Percentiles rank a stretch among this genome's conserved stretches.
phyloP scores from a whole-genome alignment of 2,797 vertebrate species.

The Tragopan temminckii region DNA sequence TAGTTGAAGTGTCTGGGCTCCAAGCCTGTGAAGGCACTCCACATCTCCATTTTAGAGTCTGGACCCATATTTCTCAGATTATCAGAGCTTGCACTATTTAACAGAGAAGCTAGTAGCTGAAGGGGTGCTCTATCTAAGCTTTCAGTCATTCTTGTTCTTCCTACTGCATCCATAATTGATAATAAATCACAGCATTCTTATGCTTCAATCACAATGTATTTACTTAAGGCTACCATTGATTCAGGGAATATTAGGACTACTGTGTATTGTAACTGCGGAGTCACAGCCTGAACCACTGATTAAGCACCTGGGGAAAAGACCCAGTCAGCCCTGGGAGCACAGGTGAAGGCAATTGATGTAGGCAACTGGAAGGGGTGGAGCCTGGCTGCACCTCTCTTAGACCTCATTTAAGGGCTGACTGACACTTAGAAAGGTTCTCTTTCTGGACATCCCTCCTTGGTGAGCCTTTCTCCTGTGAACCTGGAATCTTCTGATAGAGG shows the following conservation, averaged over 20 bases:
- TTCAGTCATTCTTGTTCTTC: not conserved
- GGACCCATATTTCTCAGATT: not conserved
- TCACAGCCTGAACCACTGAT: too few species aligned
- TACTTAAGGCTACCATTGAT: not conserved
- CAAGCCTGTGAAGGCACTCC: not conserved
- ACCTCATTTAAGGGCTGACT: too few species aligned
- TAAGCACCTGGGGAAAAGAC: too few species aligned
- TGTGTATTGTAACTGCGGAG: too few species aligned
- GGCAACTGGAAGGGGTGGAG: too few species aligned
- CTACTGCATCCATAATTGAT: not conserved
- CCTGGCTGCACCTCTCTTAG: too few species aligned
- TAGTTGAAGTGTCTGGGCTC: not conserved
- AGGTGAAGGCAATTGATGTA: too few species aligned
- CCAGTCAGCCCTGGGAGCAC: too few species aligned
- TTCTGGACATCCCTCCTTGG: too few species aligned
- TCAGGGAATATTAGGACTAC: not conserved
- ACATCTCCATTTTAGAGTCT: not conserved
- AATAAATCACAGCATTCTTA: not conserved
- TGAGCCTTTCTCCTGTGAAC: too few species aligned
- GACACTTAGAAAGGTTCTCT: too few species aligned
- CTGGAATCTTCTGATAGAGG: too few species aligned
- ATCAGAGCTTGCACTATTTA: not conserved
- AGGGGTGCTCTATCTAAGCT: not conserved
- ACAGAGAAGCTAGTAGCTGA: not conserved
- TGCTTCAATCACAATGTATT: not conserved